A percentile compares a stretch with the other conserved stretches of the same genome.
Conservation (phyloP, 2,888 invertebrate species). For the Hemaris fuciformis region DNA sequence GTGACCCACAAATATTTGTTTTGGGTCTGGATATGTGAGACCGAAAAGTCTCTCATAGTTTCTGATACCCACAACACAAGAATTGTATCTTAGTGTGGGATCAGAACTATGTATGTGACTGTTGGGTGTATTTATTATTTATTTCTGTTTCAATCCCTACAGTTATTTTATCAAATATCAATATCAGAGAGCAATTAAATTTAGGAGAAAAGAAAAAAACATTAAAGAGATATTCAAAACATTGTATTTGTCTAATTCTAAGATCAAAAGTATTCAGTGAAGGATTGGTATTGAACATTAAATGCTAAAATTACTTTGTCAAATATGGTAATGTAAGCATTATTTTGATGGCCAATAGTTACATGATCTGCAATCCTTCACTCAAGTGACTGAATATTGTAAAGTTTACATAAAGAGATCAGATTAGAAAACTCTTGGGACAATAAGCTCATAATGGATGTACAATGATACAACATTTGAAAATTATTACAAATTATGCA, state of each 20-base stretch:
- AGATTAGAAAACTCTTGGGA: conserved; percentile 60
- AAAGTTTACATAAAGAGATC: conserved; percentile 76
- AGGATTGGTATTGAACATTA: conserved; percentile 53
- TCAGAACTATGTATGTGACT: too few species aligned
- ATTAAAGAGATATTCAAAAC: conserved; percentile 55
- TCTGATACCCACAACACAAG: too few species aligned
- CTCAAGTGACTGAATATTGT: conserved; percentile 57
- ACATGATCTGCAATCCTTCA: conserved; percentile 56
- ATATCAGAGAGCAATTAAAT: background rate
- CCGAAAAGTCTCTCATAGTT: too few species aligned
- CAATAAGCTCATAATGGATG: conserved; percentile 59
- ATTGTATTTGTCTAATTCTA: conserved; percentile 74
- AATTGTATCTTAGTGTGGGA: too few species aligned
- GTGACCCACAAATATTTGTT: too few species aligned
- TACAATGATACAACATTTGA: conserved; percentile 25
- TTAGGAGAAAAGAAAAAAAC: conserved; percentile 36
- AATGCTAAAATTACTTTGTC: conserved; percentile 12
- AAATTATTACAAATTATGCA: conserved; percentile 36
- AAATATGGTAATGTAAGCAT: conserved; percentile 26
- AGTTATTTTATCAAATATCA: too few species aligned
- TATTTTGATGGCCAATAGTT: conserved; percentile 27
- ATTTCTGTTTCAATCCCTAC: too few species aligned
- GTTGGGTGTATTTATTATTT: too few species aligned
- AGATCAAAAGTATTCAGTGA: conserved; percentile 62
- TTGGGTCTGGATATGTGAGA: too few species aligned